Base-by-base conservation (phyloP, 2,113 vertebrate species). In the Puntigrus tetrazona region DNA sequence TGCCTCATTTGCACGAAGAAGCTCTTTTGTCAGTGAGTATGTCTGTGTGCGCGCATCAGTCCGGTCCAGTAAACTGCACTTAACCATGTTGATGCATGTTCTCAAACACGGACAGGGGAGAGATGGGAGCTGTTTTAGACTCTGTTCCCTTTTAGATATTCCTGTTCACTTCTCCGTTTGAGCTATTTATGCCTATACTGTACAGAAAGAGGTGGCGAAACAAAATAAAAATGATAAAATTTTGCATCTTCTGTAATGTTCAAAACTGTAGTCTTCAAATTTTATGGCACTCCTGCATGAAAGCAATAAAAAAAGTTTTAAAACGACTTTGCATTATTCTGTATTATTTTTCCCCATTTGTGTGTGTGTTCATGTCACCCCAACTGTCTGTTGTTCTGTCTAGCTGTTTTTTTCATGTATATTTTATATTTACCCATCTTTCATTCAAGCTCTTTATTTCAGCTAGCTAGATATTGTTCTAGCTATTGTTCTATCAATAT, bases 261-360 rank as follows among this genome's bases (percentile, higher is more conserved):
- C 89, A 89, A 88, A 78, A 93, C 91, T 86, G 80, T 85, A 70
- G 67, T 91, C 80, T 72, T 69, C 45, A 79, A 86, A 87, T 93
- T 94, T 94, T 93, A 92, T 92, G 92, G 93, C 93, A 94, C 92
- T 94, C 89, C 90, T 95, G 94, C 94, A 95, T 95, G 94, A 93
- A 88, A 92, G 94, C 94, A 95, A 95, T 95, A 95, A 95, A 80
- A 52, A 65, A 94, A 84, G 90, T 92, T 94, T 95, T 94, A 93
- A 93, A 95, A 95, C 92, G 38, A 4, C 7, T 41, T 70, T 18
- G 2, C 2, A 6, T 43, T 83, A 69, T 55, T 29, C 10, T 13
- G 1, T 29, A 4, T 29, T 63, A 1, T 57, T 57, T 52, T 55
- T 55, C 20, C 18, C 50, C 41, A n/a, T n/a, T n/a, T n/a, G n/a